Evolutionary conservation across 2,797 vertebrate species (phyloP).

Genomic region (Lepus oiostolus): DNA sequence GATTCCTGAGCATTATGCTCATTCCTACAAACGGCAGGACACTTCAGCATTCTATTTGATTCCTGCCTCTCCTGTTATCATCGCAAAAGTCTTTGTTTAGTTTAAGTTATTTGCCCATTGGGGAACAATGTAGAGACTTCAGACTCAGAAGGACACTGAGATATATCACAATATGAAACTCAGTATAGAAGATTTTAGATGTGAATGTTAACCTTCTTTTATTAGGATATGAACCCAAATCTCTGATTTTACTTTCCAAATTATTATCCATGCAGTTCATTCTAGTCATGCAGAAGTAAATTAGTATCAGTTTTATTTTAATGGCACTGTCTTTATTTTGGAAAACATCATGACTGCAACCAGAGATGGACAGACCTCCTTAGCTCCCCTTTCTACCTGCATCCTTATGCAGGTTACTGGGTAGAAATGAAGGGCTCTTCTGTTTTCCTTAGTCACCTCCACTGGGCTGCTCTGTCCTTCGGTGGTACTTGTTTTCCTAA

Average conservation of each 20-base stretch:
- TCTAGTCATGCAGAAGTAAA: background rate
- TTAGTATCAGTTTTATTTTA: slow-evolving; percentile 30
- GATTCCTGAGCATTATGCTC: slow-evolving; percentile 75
- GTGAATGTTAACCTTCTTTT: background rate
- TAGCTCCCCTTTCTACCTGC: background rate
- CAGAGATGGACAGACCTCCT: slow-evolving; percentile 57
- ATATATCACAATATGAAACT: slow-evolving; percentile 27
- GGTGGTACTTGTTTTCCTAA: slow-evolving; percentile 82
- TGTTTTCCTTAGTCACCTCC: slow-evolving; percentile 79
- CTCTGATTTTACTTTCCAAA: slow-evolving; percentile 62
- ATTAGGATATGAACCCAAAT: slow-evolving; percentile 42
- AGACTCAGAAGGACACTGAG: accelerated
- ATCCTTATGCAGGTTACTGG: slow-evolving; percentile 25
- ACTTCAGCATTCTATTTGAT: background rate
- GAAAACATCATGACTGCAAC: slow-evolving; percentile 56
- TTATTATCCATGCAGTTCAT: slow-evolving; percentile 61
- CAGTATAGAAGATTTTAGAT: background rate
- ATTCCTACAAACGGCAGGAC: slow-evolving; percentile 68
- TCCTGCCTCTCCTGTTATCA: slow-evolving; percentile 60
- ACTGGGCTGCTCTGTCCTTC: slow-evolving; percentile 84
- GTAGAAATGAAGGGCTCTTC: slow-evolving; percentile 70
- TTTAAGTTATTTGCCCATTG: slow-evolving; percentile 53
- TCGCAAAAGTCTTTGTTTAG: slow-evolving; percentile 71
- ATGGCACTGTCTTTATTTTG: slow-evolving; percentile 59
- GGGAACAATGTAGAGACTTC: slow-evolving; percentile 17